Evolutionary conservation across 2,888 invertebrate genomes (phyloP).

Genomic region (Dorcus parallelipipedus): DNA sequence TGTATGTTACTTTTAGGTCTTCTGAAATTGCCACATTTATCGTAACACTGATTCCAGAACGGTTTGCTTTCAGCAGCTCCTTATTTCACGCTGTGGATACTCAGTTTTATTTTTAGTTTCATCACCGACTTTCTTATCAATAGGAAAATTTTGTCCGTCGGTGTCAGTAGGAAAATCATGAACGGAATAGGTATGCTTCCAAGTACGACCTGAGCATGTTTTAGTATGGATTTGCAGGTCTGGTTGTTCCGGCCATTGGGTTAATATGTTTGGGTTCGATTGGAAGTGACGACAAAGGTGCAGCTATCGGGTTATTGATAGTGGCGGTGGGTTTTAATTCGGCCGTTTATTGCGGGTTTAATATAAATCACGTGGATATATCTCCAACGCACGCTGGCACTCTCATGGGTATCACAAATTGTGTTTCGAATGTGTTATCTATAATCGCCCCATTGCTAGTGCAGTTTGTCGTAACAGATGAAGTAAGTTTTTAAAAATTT

Average conservation of each 20-base stretch:
- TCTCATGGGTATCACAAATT: slow-evolving; percentile 82
- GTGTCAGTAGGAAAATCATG: slow-evolving; percentile 62
- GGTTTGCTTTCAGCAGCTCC: slow-evolving; percentile 68
- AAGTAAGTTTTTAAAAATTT: slow-evolving; percentile 51
- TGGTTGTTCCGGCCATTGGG: slow-evolving; percentile 67
- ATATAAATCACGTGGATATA: slow-evolving; percentile 79
- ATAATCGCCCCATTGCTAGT: slow-evolving; percentile 75
- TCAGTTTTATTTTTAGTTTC: slow-evolving; percentile 68
- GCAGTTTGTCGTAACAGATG: slow-evolving; percentile 64
- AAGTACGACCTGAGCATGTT: neutral
- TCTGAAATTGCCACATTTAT: neutral
- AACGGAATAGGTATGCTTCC: slow-evolving; percentile 52
- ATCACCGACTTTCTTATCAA: slow-evolving; percentile 61
- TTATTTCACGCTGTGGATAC: slow-evolving; percentile 68
- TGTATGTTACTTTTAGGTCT: slow-evolving; percentile 1
- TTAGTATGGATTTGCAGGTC: slow-evolving; percentile 44
- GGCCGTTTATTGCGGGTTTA: slow-evolving; percentile 71
- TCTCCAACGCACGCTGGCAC: slow-evolving; percentile 81
- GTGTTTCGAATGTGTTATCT: slow-evolving; percentile 71
- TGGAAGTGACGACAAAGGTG: slow-evolving; percentile 52
- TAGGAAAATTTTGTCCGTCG: slow-evolving; percentile 52
- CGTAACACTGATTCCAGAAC: slow-evolving; percentile 49
- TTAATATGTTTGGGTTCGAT: slow-evolving; percentile 61
- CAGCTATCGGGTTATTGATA: slow-evolving; percentile 65
- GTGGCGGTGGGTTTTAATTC: slow-evolving; percentile 74